These are phyloP conservation scores for Hypsopygia costalis DNA, from an alignment of 2,888 invertebrate species.

Conservation along the genomic window DNA sequence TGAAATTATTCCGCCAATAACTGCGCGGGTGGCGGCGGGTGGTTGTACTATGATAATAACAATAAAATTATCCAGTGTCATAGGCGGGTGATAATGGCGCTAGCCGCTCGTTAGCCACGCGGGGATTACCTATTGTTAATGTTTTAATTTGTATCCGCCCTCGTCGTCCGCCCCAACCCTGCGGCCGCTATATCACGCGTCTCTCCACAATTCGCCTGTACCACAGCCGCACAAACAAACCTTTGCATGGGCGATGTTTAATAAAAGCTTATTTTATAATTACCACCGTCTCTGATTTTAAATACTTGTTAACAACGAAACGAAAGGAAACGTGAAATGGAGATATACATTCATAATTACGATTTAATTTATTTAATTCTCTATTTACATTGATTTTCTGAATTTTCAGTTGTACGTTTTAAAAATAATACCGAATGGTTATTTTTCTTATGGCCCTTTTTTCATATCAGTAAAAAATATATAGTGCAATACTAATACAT, in stretches of 20 bases:
- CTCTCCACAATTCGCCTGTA: constrained; percentile 14
- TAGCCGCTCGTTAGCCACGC: constrained; percentile 63
- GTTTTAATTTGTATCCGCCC: constrained; percentile 70
- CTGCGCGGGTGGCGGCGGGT: constrained; percentile 45
- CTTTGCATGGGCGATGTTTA: constrained; percentile 8
- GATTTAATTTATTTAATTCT: too few relatives aligned
- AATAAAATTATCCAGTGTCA: constrained; percentile 70
- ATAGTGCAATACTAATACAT: too few relatives aligned
- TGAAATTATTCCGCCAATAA: constrained; percentile 43
- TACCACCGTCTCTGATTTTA: neutral
- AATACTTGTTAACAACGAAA: neutral
- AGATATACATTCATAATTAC: too few relatives aligned
- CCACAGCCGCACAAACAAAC: constrained; percentile 13
- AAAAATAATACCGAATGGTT: too few relatives aligned
- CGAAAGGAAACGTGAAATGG: neutral
- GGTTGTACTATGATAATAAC: constrained; percentile 50
- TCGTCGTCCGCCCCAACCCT: constrained; percentile 25
- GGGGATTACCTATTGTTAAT: constrained; percentile 74
- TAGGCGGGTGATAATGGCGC: constrained; percentile 65
- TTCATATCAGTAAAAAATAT: too few relatives aligned
- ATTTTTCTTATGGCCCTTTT: too few relatives aligned
- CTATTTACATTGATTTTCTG: too few relatives aligned
- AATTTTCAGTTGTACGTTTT: too few relatives aligned
- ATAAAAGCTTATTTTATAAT: constrained; percentile 4
- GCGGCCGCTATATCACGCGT: constrained; percentile 15